phyloP scores from a whole-genome alignment of 2,113 vertebrate genomes.

The Herpetotheres cachinnans region DNA sequence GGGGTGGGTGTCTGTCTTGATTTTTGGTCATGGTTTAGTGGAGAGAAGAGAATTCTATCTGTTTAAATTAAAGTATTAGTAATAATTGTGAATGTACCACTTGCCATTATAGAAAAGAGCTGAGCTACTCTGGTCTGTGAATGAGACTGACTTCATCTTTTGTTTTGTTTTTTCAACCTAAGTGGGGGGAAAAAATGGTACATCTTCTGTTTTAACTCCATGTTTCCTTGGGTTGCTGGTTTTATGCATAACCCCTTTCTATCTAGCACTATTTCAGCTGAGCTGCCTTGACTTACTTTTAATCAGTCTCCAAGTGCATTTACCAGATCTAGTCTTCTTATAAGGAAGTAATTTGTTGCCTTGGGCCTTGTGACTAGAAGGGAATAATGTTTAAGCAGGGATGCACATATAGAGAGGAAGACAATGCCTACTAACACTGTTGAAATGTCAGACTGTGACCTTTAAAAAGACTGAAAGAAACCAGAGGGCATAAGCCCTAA shows the following conservation, averaged over 20 bases:
- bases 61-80: not conserved
- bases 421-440: not conserved
- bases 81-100: too few relatives aligned
- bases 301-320: not conserved
- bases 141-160: not conserved
- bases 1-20: fast-evolving
- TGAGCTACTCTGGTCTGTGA: not conserved
- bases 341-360: not conserved
- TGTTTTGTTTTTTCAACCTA: not conserved
- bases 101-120: fast-evolving
- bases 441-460: not conserved
- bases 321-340: not conserved
- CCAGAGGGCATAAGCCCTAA: not conserved
- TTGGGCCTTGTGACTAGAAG: not conserved
- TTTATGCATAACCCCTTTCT: not conserved
- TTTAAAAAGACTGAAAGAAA: not conserved
- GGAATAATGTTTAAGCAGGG: not conserved
- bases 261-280: not conserved
- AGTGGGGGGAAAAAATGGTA: fast-evolving
- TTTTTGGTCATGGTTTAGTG: not conserved
- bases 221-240: not conserved
- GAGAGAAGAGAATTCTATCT: not conserved
- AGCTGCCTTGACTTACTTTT: not conserved
- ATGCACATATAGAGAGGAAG: not conserved
- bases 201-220: not conserved